These are phyloP conservation scores for Boleophthalmus pectinirostris DNA, from an alignment of 2,113 vertebrate species.

Conservation along the genomic window DNA sequence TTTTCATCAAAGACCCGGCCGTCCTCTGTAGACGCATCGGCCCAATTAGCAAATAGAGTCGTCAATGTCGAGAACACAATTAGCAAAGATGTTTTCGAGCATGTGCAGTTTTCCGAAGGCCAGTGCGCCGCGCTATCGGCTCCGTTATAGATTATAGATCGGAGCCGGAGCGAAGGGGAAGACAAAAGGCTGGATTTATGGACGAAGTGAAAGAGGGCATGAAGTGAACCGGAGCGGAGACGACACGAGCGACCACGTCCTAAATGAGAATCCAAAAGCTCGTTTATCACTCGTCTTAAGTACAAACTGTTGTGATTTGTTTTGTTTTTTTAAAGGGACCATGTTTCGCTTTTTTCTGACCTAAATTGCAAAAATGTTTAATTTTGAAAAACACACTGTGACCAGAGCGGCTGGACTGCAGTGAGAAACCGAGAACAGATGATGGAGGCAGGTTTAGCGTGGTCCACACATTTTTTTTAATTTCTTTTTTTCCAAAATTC, in stretches of 20 bases:
- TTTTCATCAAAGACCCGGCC: background rate
- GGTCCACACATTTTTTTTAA: too few species aligned
- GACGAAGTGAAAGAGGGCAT: background rate
- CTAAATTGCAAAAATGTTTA: too few species aligned
- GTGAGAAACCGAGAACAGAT: too few species aligned
- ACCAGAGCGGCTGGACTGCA: too few species aligned
- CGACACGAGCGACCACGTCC: background rate
- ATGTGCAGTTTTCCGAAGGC: background rate
- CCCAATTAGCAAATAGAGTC: constrained; percentile 1
- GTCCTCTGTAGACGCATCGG: background rate
- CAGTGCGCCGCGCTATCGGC: background rate
- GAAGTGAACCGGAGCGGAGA: background rate
- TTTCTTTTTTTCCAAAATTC: too few species aligned
- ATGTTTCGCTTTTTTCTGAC: too few species aligned
- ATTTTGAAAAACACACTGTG: too few species aligned
- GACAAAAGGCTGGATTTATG: background rate
- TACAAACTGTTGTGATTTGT: too few species aligned
- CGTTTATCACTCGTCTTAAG: too few species aligned
- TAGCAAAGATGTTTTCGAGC: background rate
- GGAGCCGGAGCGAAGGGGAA: background rate
- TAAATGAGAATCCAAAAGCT: too few species aligned
- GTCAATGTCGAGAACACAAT: background rate
- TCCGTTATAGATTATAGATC: background rate
- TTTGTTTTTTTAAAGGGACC: too few species aligned
- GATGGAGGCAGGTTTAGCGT: too few species aligned